Evolutionary conservation across 1,140 invertebrate species (phyloP), one percentile per base, ranked within the genome.

Genomic region (Caenorhabditis briggsae): DNA sequence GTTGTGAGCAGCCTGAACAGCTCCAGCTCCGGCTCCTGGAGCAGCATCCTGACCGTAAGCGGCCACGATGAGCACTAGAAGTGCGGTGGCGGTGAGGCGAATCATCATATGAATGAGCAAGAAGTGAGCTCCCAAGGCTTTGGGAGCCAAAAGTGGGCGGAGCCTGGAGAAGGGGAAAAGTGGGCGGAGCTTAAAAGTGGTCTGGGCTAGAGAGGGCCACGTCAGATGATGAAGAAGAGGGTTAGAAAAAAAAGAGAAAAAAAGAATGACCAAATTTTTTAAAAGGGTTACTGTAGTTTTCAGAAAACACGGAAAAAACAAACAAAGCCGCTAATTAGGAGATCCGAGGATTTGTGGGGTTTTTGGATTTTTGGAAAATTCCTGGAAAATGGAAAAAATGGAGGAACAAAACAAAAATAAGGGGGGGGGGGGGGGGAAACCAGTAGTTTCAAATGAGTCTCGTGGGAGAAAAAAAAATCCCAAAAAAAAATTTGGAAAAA

Each of bases 41-140:
- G 12, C 43, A 50, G 70, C 70, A 33, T 70, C 64, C 41, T 78
- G 70, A 46, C 46, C 70, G n/a, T 33, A 5, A n/a, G 46, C 43
- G 70, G 46, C 70, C 70, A 78, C 70, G 70, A 78, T 18, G 65
- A 70, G 50, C 46, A 46, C 70, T 46, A 78, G 70, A 18, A 78
- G 70, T 20, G 50, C 46, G 46, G 70, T 46, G 46, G 65, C 46
- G 41, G 65, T 41, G 41, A 78, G 70, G 70, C 70, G 9, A 46
- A 78, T 78, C 70, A 78, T 78, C 70, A 78, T 78, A 50, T 78
- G 70, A 78, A 50, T 8, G 56, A 58, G 56, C 18, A n/a, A 33
- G 59, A 14, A 23, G 6, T 14, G 9, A 12, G 11, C 23, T 58
- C 56, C 56, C 41, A 41, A 70, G 58, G 11, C 8, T n/a, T 33